phyloP scores from a whole-genome alignment of 1,140 invertebrate species.

The Mizuhopecten yessoensis region DNA sequence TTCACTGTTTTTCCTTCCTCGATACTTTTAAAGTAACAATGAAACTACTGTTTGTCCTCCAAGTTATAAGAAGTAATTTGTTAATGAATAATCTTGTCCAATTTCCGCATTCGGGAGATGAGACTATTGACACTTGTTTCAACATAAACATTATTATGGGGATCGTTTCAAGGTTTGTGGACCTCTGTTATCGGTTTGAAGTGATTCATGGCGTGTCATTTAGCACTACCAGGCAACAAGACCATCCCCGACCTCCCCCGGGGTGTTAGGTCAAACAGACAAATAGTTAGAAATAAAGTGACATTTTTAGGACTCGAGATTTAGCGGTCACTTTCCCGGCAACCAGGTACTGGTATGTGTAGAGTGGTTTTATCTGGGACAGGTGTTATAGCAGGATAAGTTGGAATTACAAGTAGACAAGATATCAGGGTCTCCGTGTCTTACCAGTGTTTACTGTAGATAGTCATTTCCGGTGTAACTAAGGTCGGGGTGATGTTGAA shows the following conservation, averaged over 20 bases:
- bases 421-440: not conserved
- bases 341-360: not conserved
- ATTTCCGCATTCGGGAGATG: not conserved
- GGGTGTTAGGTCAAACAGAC: not conserved
- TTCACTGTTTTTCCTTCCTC: too few relatives aligned
- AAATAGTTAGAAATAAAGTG: not conserved
- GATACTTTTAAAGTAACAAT: too few relatives aligned
- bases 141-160: too few relatives aligned
- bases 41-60: not conserved
- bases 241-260: not conserved
- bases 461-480: slow-evolving; percentile 7
- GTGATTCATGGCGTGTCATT: not conserved
- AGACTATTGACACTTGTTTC: not conserved
- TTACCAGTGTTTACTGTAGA: slow-evolving; percentile 10
- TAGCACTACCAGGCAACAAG: not conserved
- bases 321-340: not conserved
- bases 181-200: not conserved
- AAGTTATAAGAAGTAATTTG: not conserved
- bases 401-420: not conserved
- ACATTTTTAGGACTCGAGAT: not conserved
- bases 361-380: not conserved
- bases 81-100: not conserved
- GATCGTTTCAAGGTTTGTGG: too few relatives aligned
- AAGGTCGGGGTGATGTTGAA: not conserved
- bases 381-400: not conserved